Evolutionary conservation across 1,140 invertebrate genomes (phyloP).

Genomic region (Pygmarrhopalites habei): DNA sequence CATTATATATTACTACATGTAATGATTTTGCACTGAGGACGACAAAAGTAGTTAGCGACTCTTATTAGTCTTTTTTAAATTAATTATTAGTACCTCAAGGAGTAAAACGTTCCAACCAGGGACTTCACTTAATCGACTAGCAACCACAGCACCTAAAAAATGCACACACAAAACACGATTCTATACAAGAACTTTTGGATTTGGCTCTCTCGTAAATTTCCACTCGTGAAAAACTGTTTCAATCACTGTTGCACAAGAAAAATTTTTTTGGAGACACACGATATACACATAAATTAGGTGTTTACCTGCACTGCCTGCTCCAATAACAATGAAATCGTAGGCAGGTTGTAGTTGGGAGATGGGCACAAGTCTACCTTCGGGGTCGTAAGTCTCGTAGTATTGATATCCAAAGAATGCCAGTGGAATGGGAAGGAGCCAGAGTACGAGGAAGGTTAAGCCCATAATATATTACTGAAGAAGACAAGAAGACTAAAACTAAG

Average conservation of each 20-base stretch:
- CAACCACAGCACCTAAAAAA: slow-evolving; percentile 47
- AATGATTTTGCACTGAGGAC: too few relatives aligned
- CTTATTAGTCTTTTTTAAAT: too few relatives aligned
- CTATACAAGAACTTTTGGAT: neutral
- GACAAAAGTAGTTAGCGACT: too few relatives aligned
- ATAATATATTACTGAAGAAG: too few relatives aligned
- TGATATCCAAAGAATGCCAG: slow-evolving; percentile 71
- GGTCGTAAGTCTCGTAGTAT: slow-evolving; percentile 76
- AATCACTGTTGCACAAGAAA: too few relatives aligned
- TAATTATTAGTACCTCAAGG: too few relatives aligned
- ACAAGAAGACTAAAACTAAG: too few relatives aligned
- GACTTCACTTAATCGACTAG: slow-evolving; percentile 43
- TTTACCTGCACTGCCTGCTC: slow-evolving; percentile 34
- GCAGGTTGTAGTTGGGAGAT: slow-evolving; percentile 53
- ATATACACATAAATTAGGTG: too few relatives aligned
- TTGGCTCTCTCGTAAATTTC: too few relatives aligned
- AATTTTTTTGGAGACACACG: too few relatives aligned
- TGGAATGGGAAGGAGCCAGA: slow-evolving; percentile 67
- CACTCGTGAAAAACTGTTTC: too few relatives aligned
- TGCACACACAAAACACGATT: neutral
- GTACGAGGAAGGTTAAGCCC: slow-evolving; percentile 6
- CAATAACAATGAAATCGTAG: slow-evolving; percentile 64
- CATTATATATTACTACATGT: too few relatives aligned
- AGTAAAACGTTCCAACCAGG: slow-evolving; percentile 46
- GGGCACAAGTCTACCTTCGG: slow-evolving; percentile 65